Conservation (phyloP, 2,113 vertebrate genomes). For the Muntiacus muntjak region DNA sequence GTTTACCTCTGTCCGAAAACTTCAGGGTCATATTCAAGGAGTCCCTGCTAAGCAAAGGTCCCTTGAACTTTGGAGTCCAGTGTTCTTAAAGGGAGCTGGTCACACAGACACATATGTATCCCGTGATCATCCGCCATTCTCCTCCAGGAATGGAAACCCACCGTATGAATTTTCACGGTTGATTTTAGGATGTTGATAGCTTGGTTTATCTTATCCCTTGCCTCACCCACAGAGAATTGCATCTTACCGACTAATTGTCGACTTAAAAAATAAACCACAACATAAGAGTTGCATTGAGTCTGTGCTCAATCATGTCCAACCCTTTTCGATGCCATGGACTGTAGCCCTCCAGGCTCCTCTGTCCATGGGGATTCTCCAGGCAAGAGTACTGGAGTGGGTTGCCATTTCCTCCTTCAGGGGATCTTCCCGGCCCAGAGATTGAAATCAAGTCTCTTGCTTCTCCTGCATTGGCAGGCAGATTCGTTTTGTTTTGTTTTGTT, state of each 20-base stretch:
- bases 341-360: not conserved
- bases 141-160: no score
- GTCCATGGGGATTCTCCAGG: not conserved
- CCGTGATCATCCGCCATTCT: no score
- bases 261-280: no score
- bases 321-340: not conserved
- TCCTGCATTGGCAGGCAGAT: not conserved
- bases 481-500: not conserved
- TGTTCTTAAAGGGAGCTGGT: not conserved
- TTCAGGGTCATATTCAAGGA: no score
- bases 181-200: not conserved
- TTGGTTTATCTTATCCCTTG: not conserved
- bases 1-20: not conserved
- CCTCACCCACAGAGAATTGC: not conserved
- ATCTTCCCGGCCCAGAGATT: not conserved
- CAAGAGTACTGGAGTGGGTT: not conserved
- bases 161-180: fast-evolving
- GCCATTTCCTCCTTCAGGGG: not conserved
- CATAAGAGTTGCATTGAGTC: fast-evolving
- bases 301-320: fast-evolving
- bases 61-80: not conserved
- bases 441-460: not conserved
- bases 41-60: not conserved
- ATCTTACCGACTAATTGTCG: no score
- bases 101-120: not conserved